Evolutionary conservation across 1,140 invertebrate genomes (phyloP).

Genomic region (Macrosteles quadrilineatus): DNA sequence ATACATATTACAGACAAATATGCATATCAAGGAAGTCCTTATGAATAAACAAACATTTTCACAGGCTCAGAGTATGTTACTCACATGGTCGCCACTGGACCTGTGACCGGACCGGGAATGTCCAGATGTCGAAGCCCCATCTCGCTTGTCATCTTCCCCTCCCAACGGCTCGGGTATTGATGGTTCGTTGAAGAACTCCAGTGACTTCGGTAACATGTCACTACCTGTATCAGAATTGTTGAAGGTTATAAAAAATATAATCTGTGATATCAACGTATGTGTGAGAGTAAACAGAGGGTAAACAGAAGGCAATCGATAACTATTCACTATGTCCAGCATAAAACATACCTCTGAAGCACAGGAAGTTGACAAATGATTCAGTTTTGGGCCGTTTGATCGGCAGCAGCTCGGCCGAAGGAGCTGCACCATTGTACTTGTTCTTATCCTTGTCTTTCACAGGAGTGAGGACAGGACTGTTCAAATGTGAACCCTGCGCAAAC

Average conservation of each 20-base stretch:
- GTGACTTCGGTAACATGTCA: constrained; percentile 9
- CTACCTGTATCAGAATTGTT: too few relatives aligned
- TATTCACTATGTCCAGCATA: too few relatives aligned
- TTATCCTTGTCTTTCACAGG: constrained; percentile 63
- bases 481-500: constrained; percentile 78
- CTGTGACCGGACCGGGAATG: not conserved
- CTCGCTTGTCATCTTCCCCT: not conserved
- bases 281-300: too few relatives aligned
- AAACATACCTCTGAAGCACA: constrained; percentile 84
- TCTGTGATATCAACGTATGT: too few relatives aligned
- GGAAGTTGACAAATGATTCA: constrained; percentile 87
- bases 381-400: constrained; percentile 75
- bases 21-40: too few relatives aligned
- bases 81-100: too few relatives aligned
- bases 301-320: too few relatives aligned
- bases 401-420: constrained; percentile 47
- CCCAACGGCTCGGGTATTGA: not conserved
- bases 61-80: too few relatives aligned
- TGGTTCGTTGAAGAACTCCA: constrained; percentile 11
- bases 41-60: too few relatives aligned
- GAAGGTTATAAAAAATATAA: too few relatives aligned
- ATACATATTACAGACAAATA: too few relatives aligned
- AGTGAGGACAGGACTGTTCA: constrained; percentile 56
- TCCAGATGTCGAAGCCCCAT: not conserved
- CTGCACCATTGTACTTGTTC: constrained; percentile 46